Evolutionary conservation across 2,888 invertebrate species (phyloP), one percentile per base, ranked within the genome.

Genomic region (Acanthosoma haemorrhoidale): DNA sequence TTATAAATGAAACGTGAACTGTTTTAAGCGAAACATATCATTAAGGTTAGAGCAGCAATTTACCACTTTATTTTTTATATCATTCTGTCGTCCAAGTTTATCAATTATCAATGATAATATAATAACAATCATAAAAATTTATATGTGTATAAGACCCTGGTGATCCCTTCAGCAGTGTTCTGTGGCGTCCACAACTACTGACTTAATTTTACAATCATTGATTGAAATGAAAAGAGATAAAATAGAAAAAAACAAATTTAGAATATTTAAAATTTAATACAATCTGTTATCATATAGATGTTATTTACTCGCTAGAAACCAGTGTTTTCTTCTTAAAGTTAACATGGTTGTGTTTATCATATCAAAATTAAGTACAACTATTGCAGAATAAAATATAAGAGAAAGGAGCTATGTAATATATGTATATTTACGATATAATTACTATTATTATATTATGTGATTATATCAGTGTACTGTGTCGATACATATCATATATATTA

Each of bases 381-480:
- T 58, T 68, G 16, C 13, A 68, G 32, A n/a, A 36, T 34, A 67
- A 68, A 58, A 59, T 31, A 51, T 39, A 61, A 63, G 63, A 25
- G 64, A 59, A 64, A 59, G 72, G 72, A 72, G 72, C 72, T 73
- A 71, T 73, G 73, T 73, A 71, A 70, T 64, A 70, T 72, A 72
- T 72, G 72, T 72, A 72, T 70, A 70, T 70, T 70, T 67, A 66
- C 59, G 57, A 70, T 66, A 66, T 70, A 70, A 74, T 74, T 71
- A 73, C 73, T 70, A 70, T 72, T 69, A 69, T 72, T 72, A 71
- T 72, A 72, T 66, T 72, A 71, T 74, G 74, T 74, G 73, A 73
- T 74, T 74, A 73, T 68, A 73, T 74, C 71, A 74, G 70, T 73
- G 74, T 74, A 74, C 73, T 74, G 73, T 74, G 73, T 73, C 72